Conservation (phyloP, 2,888 invertebrate genomes). For the Eurytoma californica region DNA sequence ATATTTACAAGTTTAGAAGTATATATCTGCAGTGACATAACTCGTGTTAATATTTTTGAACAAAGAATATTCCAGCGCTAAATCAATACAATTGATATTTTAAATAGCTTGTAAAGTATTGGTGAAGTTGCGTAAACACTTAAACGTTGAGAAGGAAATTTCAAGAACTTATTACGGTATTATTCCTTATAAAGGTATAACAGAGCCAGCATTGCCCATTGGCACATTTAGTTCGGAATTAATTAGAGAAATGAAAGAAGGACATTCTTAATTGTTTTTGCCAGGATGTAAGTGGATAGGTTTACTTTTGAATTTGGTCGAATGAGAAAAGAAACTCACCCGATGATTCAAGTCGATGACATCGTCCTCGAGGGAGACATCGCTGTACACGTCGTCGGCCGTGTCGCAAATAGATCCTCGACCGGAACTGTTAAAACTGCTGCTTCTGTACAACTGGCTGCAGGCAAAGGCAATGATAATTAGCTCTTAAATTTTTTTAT, state of each 20-base stretch:
- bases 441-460: conserved; percentile 93
- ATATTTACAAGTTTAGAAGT: too few species aligned
- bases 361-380: conserved; percentile 94
- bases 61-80: too few species aligned
- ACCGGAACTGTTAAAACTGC: conserved; percentile 94
- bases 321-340: conserved; percentile 77
- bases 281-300: not conserved
- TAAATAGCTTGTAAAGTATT: too few species aligned
- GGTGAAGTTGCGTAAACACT: too few species aligned
- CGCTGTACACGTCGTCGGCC: conserved; percentile 96
- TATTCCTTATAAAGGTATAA: conserved; percentile 14
- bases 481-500: too few species aligned
- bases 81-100: too few species aligned
- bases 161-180: too few species aligned
- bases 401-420: conserved; percentile 94
- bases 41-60: too few species aligned
- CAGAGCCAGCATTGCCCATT: not conserved
- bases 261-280: conserved; percentile 11
- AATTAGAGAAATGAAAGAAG: conserved; percentile 11
- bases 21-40: too few species aligned
- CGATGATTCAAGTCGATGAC: conserved; percentile 95
- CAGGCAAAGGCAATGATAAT: conserved; percentile 29
- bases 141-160: too few species aligned
- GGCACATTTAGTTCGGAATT: conserved; percentile 7
- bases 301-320: not conserved